Conservation (phyloP, 1,140 invertebrate species). For the Camponotus pennsylvanicus region DNA sequence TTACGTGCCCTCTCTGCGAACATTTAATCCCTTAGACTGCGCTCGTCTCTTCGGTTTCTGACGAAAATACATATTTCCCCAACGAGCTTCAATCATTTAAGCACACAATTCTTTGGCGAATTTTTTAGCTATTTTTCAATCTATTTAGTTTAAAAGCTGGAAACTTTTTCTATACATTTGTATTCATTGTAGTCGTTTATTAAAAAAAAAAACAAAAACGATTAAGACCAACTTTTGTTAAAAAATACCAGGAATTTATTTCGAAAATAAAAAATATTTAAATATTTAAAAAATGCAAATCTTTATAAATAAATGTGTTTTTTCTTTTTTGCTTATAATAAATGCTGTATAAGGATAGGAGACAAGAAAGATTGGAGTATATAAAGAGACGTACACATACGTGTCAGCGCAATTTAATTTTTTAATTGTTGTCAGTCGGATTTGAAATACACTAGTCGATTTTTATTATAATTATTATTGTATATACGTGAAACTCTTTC, state of each 20-base stretch:
- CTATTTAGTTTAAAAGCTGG: background rate
- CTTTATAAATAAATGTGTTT: slow-evolving; percentile 6
- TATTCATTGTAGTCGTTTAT: background rate
- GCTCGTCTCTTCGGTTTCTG: slow-evolving; percentile 1
- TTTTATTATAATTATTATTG: slow-evolving; percentile 78
- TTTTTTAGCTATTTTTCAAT: slow-evolving; percentile 2
- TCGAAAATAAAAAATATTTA: background rate
- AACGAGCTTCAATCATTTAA: slow-evolving; percentile 41
- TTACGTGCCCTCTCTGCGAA: slow-evolving; percentile 26
- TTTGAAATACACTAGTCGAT: slow-evolving; percentile 81
- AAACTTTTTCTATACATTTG: background rate
- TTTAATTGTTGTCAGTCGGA: slow-evolving; percentile 82
- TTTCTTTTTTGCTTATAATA: background rate
- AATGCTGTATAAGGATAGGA: background rate
- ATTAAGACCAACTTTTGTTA: background rate
- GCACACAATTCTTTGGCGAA: slow-evolving; percentile 17
- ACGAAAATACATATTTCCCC: slow-evolving; percentile 22
- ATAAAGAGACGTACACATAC: background rate
- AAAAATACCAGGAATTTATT: background rate
- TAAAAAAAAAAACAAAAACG: background rate
- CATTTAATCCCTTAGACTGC: slow-evolving; percentile 39
- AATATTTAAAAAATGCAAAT: background rate
- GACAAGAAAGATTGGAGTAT: background rate
- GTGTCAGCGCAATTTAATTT: slow-evolving; percentile 79
- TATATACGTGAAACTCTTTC: slow-evolving; percentile 77